phyloP scores from a whole-genome alignment of 2,113 vertebrate species.

The Sarotherodon lohbergeri region DNA sequence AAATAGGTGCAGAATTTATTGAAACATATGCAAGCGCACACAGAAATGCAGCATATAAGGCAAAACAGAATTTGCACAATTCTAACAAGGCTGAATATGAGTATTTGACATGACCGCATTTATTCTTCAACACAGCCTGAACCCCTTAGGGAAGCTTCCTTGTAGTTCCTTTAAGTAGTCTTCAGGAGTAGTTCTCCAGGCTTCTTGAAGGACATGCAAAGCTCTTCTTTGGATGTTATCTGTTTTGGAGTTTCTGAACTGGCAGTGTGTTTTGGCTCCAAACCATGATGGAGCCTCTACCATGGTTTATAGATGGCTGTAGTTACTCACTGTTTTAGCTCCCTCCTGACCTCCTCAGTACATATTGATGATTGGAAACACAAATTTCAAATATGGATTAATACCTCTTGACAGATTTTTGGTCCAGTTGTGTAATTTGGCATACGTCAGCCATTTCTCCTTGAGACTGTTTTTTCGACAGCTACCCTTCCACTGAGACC shows the following conservation, averaged over 20 bases:
- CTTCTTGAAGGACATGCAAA: background rate
- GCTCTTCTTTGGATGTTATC: background rate
- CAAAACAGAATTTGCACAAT: background rate
- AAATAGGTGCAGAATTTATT: background rate
- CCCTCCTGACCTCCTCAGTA: background rate
- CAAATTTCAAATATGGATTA: background rate
- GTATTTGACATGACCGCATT: background rate
- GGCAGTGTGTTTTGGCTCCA: background rate
- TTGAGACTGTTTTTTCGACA: background rate
- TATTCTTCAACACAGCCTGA: background rate
- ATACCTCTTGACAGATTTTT: background rate
- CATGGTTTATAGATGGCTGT: background rate
- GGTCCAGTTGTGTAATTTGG: background rate
- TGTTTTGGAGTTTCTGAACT: background rate
- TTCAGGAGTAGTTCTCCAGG: background rate
- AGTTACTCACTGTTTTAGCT: background rate
- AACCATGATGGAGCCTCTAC: background rate
- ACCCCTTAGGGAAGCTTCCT: background rate
- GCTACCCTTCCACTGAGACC: background rate
- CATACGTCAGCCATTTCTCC: background rate
- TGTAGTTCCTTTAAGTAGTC: background rate
- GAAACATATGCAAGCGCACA: background rate
- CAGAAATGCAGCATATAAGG: background rate
- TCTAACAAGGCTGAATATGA: background rate
- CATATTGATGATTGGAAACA: background rate